Base-by-base conservation (phyloP, 2,113 vertebrate species). In the Scortum barcoo region DNA sequence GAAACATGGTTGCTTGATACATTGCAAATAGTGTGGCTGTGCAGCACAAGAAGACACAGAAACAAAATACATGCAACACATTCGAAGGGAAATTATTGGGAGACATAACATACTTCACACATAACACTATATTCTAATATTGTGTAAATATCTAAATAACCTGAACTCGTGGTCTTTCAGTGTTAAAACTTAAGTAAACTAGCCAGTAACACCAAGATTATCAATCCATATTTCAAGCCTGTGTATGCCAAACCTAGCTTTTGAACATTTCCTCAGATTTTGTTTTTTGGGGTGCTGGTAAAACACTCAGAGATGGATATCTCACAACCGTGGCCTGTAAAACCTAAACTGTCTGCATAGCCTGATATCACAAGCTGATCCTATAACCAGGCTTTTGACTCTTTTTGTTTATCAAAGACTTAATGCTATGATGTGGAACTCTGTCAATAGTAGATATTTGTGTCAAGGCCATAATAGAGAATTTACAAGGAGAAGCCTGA, bases 381-480 rank as follows among this genome's bases (percentile, higher is more conserved):
- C 17, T 67, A 48, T 33, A 60, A 68, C 20, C 28, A 28, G 3
- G 24, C 28, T 36, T 38, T 36, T 20, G n/a, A 51, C 8, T 42
- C 62, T 10, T 42, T 72, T 57, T 71, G 12, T 65, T 26, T 57
- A 36, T 62, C 1, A 36, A 46, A 62, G 10, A 24, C 26, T 3
- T 7, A 17, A 16, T 44, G 4, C 60, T 40, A 51, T 13, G 8
- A 74, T 50, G 46, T 72, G 60, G 53, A 63, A 75, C 20, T 78
- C 13, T 7, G 5, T 51, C 6, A 28, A 19, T 6, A n/a, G 54
- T 38, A 11, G 11, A 33, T 36, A 30, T 62, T n/a, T 46, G 6
- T 28, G 7, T 44, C 30, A 5, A 48, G 24, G 20, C 36, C 13
- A 24, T 36, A 60, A 2, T 28, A n/a, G 56, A 53, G 60, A 50